Evolutionary conservation across 1,140 invertebrate genomes (phyloP).

Genomic region (Pseudomyrmex flavicornis): DNA sequence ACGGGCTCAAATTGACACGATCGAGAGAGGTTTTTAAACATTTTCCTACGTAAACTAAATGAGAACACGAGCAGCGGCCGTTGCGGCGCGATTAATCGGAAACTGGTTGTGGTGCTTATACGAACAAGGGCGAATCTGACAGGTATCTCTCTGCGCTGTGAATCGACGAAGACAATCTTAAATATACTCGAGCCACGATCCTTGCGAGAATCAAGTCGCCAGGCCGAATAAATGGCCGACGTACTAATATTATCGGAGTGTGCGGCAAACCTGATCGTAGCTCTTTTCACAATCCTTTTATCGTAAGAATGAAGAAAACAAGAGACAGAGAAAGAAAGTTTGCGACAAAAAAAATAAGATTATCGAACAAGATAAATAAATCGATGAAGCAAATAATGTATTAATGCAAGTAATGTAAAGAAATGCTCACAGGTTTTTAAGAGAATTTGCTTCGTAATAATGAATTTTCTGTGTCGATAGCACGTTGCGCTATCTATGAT

Average conservation of each 20-base stretch:
- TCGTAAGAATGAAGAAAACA: too few relatives aligned
- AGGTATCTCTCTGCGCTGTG: conserved; percentile 50
- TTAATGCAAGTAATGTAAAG: neutral
- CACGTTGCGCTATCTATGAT: neutral
- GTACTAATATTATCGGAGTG: neutral
- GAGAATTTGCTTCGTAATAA: too few relatives aligned
- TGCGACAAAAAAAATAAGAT: too few relatives aligned
- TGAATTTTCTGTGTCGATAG: neutral
- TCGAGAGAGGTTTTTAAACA: conserved; percentile 10
- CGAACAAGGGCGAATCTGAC: conserved; percentile 56
- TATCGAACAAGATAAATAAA: too few relatives aligned
- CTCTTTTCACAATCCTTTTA: too few relatives aligned
- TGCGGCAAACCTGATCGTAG: neutral
- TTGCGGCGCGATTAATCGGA: conserved; percentile 49
- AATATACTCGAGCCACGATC: conserved; percentile 44
- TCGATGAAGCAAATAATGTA: too few relatives aligned
- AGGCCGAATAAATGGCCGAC: conserved; percentile 14
- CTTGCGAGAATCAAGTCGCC: conserved; percentile 26
- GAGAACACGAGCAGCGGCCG: neutral
- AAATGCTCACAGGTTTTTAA: neutral
- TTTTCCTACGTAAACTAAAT: conserved; percentile 35
- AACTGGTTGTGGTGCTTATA: conserved; percentile 57
- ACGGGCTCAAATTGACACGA: conserved; percentile 17
- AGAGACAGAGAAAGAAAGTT: too few relatives aligned
- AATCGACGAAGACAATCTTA: conserved; percentile 61